These are phyloP conservation scores for Steatornis caripensis DNA, from an alignment of 2,113 vertebrate species.

Conservation along the genomic window DNA sequence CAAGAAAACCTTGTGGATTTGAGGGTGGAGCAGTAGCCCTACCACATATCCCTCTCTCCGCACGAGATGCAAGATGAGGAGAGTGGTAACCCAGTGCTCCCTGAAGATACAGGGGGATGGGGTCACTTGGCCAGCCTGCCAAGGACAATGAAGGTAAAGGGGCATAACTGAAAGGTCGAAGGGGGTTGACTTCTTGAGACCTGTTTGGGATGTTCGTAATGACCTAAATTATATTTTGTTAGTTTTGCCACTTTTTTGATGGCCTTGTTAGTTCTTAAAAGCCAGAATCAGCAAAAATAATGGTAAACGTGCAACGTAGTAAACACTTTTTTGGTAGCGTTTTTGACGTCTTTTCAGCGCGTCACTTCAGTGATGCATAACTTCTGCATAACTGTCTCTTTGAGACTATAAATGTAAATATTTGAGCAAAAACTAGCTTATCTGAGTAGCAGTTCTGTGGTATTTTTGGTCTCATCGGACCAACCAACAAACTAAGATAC, in stretches of 20 bases:
- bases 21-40: slow-evolving; percentile 51
- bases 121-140: slow-evolving; percentile 41
- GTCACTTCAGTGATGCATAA: neutral
- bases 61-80: slow-evolving; percentile 34
- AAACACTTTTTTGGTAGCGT: neutral
- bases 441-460: neutral
- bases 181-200: neutral
- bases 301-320: neutral
- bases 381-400: neutral
- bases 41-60: slow-evolving; percentile 29
- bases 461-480: neutral
- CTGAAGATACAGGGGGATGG: slow-evolving; percentile 46
- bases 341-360: neutral
- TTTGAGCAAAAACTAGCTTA: neutral
- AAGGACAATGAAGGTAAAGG: neutral
- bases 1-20: slow-evolving; percentile 48
- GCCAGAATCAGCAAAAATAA: neutral
- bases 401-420: neutral
- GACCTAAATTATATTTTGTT: neutral
- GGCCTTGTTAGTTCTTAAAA: neutral
- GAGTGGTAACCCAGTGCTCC: slow-evolving; percentile 40
- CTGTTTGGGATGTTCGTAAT: neutral
- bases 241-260: neutral
- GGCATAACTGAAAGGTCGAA: neutral
- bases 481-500: neutral